Evolutionary conservation across 2,113 vertebrate genomes (phyloP).

Genomic region (Numenius arquata): DNA sequence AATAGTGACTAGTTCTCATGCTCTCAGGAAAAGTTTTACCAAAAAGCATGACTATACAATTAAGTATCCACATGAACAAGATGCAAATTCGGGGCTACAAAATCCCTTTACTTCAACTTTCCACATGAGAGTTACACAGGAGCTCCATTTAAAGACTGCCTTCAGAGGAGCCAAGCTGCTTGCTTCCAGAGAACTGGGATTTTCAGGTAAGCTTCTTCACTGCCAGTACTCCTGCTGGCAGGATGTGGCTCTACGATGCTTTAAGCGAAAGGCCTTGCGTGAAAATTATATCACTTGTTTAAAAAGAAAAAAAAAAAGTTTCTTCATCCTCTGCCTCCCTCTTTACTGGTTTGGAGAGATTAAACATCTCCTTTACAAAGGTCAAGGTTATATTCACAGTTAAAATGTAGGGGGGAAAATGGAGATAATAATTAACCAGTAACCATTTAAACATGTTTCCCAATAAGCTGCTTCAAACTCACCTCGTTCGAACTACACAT

Average conservation of each 20-base stretch:
- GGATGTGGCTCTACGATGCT: neutral
- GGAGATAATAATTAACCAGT: constrained; percentile 58
- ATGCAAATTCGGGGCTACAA: neutral
- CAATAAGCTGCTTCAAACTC: constrained; percentile 31
- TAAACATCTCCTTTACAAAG: constrained; percentile 7
- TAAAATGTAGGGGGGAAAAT: neutral
- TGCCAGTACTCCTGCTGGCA: neutral
- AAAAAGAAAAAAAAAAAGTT: neutral
- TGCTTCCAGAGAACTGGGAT: neutral
- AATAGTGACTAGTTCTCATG: neutral
- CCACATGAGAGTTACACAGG: neutral
- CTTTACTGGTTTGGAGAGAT: neutral
- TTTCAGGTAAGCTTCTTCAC: neutral
- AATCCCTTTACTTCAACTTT: neutral
- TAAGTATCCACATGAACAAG: neutral
- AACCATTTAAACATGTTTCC: constrained; percentile 35
- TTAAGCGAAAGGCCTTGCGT: neutral
- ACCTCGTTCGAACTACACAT: neutral
- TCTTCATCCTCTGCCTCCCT: neutral
- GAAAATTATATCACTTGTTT: neutral
- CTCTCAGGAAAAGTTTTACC: neutral
- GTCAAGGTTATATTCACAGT: constrained; percentile 46
- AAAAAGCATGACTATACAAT: neutral
- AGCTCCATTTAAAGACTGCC: neutral
- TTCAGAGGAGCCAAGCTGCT: neutral